phyloP scores from a whole-genome alignment of 2,113 vertebrate species.

The Corvus moneduloides region DNA sequence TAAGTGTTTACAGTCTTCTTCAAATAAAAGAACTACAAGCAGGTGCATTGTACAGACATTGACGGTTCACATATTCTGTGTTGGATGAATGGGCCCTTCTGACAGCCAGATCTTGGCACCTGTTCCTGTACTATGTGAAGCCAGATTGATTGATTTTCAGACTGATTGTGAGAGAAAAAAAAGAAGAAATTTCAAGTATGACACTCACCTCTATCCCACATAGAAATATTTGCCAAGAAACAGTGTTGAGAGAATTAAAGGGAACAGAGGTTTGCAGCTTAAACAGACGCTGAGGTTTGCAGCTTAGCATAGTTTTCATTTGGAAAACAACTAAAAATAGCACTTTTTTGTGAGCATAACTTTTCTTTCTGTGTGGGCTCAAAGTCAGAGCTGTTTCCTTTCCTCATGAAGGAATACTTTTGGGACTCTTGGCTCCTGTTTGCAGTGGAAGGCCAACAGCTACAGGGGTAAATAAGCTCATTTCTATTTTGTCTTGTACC shows the following conservation, averaged over 20 bases:
- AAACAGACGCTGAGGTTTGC: neutral
- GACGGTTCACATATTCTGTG: neutral
- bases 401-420: neutral
- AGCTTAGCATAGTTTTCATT: neutral
- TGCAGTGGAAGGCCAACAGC: neutral
- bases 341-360: neutral
- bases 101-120: neutral
- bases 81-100: slow-evolving; percentile 7
- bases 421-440: neutral
- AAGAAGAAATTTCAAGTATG: neutral
- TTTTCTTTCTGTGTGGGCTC: slow-evolving; percentile 11
- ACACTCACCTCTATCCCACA: neutral
- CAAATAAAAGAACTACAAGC: neutral
- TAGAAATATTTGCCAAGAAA: neutral
- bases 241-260: neutral
- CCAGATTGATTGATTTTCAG: neutral
- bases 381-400: neutral
- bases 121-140: neutral
- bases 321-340: slow-evolving; percentile 55
- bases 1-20: neutral
- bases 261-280: neutral
- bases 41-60: neutral
- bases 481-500: neutral
- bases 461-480: neutral
- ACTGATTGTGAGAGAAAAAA: fast-evolving